A percentile compares a stretch with the other conserved stretches of the same genome.
These are phyloP conservation scores for Phaedon cochleariae DNA, from an alignment of 2,888 invertebrate species.

Conservation along the genomic window DNA sequence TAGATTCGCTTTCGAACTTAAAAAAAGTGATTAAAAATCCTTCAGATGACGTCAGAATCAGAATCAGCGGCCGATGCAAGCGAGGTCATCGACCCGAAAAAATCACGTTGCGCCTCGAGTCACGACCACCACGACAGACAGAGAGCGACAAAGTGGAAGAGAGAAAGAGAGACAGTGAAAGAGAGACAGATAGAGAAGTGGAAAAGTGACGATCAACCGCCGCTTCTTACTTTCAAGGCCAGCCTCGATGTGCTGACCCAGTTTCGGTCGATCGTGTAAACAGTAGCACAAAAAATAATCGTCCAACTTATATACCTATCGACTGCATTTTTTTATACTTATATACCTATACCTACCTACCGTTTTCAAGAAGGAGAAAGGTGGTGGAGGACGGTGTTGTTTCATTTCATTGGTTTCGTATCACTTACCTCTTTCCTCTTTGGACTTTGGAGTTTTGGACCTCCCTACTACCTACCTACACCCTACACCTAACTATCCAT, in stretches of 20 bases:
- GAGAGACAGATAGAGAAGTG: not conserved
- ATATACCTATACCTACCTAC: too few relatives aligned
- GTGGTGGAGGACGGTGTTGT: too few relatives aligned
- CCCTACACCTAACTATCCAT: too few relatives aligned
- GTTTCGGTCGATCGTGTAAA: conserved; percentile 33
- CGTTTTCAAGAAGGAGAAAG: too few relatives aligned
- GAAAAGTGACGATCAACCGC: conserved; percentile 33
- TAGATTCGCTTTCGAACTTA: too few relatives aligned
- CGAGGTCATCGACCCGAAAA: conserved; percentile 29
- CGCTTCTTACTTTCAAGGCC: conserved; percentile 41
- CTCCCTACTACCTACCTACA: too few relatives aligned
- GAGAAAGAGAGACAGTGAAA: not conserved
- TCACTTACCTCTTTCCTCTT: too few relatives aligned
- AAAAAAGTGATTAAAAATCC: not conserved
- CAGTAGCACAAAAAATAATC: conserved; percentile 35
- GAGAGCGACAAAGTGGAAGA: not conserved
- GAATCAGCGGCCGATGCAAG: conserved; percentile 22
- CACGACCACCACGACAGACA: not conserved
- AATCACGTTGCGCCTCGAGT: not conserved
- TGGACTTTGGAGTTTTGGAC: too few relatives aligned
- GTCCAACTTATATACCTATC: too few relatives aligned
- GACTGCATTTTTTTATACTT: too few relatives aligned
- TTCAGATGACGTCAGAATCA: not conserved
- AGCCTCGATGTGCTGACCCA: conserved; percentile 37
- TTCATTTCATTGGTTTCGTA: too few relatives aligned